Evolutionary conservation across 2,113 vertebrate genomes (phyloP), one percentile per base, ranked within the genome.

Genomic region (Lepidothrix coronata): DNA sequence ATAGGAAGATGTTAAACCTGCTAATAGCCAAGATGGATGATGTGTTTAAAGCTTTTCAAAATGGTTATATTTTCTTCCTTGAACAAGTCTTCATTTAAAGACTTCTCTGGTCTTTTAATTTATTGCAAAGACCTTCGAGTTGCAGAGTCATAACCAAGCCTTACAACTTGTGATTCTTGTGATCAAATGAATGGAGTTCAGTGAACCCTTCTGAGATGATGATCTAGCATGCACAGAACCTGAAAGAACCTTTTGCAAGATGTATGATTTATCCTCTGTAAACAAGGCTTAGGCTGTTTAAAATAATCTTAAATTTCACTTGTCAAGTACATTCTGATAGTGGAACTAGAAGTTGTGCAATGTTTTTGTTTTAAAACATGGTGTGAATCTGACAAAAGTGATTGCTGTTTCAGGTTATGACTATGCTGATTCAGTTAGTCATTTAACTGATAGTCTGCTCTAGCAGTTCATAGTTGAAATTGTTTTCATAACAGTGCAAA

Each of bases 401-500:
- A 35, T 55, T 93, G 68, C 48, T 37, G 14, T 84, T 86, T 25
- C 39, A 22, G 49, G 70, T 78, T 62, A 7, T 84, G 81, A 70
- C 51, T 75, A 0, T 24, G 27, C 41, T 49, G 65, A 39, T 76
- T 79, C 23, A 62, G 62, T 93, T 74, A 73, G 76, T 85, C 39
- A n/a, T 89, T 91, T 62, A 67, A 71, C 63, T 55, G 67, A 35
- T 86, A 11, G 5, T 46, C 63, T 66, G 31, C 63, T 88, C 12
- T 33, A 31, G 33, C 54, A 39, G 59, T 33, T 93, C 51, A 21
- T 70, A 55, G 73, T 14, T 71, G 48, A 71, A 72, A 77, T 65
- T 72, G 48, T 92, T 85, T 93, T 72, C 66, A 77, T 77, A 92
- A 62, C 41, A 77, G 71, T 51, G 72, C 82, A 92, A 62, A 92